phyloP scores from a whole-genome alignment of 2,113 vertebrate species.

The Shinisaurus crocodilurus region DNA sequence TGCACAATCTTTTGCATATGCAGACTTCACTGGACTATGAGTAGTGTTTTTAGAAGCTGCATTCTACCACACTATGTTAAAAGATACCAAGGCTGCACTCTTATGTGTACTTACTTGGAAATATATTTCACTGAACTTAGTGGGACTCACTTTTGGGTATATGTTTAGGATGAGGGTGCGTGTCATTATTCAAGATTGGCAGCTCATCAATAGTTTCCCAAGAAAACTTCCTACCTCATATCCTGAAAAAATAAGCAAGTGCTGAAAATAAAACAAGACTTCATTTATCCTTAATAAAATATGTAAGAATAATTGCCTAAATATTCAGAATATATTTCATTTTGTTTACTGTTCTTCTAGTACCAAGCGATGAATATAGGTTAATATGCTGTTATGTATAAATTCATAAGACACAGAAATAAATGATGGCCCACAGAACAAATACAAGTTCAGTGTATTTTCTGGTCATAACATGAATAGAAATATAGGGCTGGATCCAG shows the following conservation, averaged over 20 bases:
- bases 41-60: background rate
- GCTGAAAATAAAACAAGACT: background rate
- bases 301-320: background rate
- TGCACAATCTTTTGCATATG: background rate
- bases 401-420: background rate
- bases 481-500: background rate
- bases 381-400: accelerated
- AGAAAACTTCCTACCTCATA: background rate
- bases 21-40: background rate
- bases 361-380: background rate
- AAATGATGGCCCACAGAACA: background rate
- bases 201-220: background rate
- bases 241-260: conserved; percentile 12
- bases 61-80: background rate
- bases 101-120: background rate
- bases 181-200: background rate
- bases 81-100: background rate
- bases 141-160: background rate
- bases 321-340: background rate
- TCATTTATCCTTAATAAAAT: background rate
- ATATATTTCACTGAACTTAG: background rate
- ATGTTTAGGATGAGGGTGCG: background rate
- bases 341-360: background rate
- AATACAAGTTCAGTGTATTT: conserved; percentile 14
- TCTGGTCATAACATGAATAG: background rate